phyloP scores from a whole-genome alignment of 2,113 vertebrate genomes.

The Thamnophis sirtalis region DNA sequence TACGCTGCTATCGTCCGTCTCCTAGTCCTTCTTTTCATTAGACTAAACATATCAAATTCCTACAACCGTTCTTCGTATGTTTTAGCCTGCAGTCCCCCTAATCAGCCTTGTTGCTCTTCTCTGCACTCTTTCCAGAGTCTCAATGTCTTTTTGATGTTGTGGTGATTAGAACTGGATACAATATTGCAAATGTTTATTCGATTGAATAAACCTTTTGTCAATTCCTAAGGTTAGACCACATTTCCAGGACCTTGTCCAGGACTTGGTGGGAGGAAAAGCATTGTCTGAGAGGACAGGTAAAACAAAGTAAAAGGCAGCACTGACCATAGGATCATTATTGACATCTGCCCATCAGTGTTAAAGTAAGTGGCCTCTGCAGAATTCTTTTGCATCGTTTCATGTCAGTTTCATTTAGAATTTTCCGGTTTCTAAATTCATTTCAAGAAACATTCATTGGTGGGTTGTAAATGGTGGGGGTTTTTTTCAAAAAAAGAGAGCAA shows the following conservation, averaged over 20 bases:
- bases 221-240: neutral
- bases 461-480: neutral
- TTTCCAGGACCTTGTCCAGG: neutral
- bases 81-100: neutral
- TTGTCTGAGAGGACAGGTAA: too few species aligned
- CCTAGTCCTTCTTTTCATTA: neutral
- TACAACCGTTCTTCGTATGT: neutral
- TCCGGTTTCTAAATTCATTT: neutral
- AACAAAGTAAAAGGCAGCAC: neutral
- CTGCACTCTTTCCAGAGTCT: too few species aligned
- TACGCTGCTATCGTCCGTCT: accelerated
- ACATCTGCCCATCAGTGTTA: neutral
- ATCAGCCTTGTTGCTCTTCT: neutral
- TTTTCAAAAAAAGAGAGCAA: neutral
- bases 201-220: slow-evolving; percentile 19
- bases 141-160: too few species aligned
- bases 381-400: too few species aligned
- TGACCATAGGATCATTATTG: neutral
- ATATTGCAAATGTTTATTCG: too few species aligned
- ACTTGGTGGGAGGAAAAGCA: neutral
- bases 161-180: too few species aligned
- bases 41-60: neutral
- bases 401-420: neutral
- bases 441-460: neutral
- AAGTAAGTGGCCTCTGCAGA: neutral